Conservation (phyloP, 2,113 vertebrate genomes). For the Paratilapia polleni region DNA sequence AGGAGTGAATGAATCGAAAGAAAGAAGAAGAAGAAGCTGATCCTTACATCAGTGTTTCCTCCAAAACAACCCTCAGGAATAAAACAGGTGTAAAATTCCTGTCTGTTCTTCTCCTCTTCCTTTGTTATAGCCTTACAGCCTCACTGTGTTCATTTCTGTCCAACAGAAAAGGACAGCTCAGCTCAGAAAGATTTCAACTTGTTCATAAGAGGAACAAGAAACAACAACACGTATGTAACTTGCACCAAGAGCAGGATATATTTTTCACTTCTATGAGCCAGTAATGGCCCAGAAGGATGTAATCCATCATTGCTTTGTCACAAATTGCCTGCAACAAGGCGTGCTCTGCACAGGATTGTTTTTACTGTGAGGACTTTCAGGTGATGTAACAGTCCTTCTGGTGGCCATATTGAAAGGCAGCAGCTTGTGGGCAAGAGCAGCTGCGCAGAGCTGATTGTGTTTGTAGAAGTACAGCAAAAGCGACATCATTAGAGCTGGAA, state of each 20-base stretch:
- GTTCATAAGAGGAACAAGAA: not conserved
- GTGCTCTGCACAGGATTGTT: not conserved
- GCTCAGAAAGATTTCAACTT: not conserved
- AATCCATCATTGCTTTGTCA: slow-evolving; percentile 11
- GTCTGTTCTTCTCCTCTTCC: not conserved
- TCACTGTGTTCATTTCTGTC: not conserved
- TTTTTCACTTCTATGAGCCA: not conserved
- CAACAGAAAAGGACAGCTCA: not conserved
- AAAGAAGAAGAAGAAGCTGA: not conserved
- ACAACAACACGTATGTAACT: not conserved
- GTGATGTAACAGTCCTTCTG: slow-evolving; percentile 52
- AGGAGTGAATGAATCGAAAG: too few relatives aligned
- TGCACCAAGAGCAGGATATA: not conserved
- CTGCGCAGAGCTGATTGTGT: slow-evolving; percentile 19
- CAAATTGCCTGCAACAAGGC: slow-evolving; percentile 21
- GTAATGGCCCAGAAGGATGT: not conserved
- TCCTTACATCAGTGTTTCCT: not conserved
- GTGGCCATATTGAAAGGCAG: slow-evolving; percentile 39
- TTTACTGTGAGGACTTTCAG: slow-evolving; percentile 24
- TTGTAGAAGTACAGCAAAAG: not conserved
- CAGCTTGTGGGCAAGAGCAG: slow-evolving; percentile 29
- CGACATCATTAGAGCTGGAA: not conserved
- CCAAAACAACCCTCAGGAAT: not conserved
- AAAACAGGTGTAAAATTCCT: too few relatives aligned
- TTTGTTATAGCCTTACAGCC: not conserved